phyloP scores from a whole-genome alignment of 2,797 vertebrate genomes.

The Pteropus rufus region DNA sequence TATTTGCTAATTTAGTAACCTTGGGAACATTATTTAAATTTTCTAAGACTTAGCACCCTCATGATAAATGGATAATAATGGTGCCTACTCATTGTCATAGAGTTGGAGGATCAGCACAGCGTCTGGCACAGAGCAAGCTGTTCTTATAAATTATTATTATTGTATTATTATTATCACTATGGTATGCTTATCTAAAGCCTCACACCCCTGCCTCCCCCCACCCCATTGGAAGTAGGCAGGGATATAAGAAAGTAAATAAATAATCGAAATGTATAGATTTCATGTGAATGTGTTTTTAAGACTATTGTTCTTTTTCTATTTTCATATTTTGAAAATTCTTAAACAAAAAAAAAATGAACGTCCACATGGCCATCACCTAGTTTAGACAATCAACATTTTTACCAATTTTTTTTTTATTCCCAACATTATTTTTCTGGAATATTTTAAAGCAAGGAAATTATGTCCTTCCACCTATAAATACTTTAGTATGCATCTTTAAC shows the following conservation, averaged over 20 bases:
- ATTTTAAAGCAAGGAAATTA: slow-evolving; percentile 14
- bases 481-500: background rate
- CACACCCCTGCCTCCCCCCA: background rate
- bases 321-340: slow-evolving; percentile 2
- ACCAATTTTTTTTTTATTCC: background rate
- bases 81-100: background rate
- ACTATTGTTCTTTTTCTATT: background rate
- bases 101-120: background rate
- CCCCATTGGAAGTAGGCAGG: background rate
- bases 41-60: background rate
- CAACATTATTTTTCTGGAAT: slow-evolving; percentile 25
- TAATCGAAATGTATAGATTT: background rate
- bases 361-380: background rate
- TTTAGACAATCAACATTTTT: background rate
- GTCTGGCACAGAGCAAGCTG: background rate
- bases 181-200: background rate
- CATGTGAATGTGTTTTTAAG: background rate
- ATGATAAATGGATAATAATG: background rate
- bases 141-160: background rate
- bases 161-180: background rate
- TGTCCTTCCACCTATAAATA: background rate
- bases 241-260: background rate
- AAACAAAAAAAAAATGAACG: background rate
- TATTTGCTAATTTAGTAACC: background rate
- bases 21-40: slow-evolving; percentile 9